A percentile compares a stretch with the other conserved stretches of the same genome.
Evolutionary conservation across 37 sponge, comb jelly and placozoan genomes (phyloP).

Genomic region (Haliclona indistincta): DNA sequence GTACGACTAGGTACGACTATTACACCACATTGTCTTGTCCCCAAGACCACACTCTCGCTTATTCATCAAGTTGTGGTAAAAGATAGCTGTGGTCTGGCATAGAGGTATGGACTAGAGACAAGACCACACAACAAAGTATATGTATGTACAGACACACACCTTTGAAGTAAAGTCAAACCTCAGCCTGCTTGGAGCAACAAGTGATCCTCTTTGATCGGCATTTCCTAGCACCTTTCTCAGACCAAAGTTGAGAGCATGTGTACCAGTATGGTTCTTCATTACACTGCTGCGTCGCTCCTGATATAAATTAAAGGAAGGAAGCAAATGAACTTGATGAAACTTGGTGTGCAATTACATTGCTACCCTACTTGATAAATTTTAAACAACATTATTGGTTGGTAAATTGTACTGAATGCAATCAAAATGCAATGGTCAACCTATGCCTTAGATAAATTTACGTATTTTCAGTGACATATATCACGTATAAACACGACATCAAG

Average conservation of each 20-base stretch:
- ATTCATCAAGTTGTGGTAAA: neutral
- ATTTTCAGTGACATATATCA: too few species aligned
- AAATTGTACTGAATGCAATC: too few species aligned
- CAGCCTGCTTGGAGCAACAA: conserved; percentile 95
- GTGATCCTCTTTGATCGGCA: conserved; percentile 97
- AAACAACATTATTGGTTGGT: too few species aligned
- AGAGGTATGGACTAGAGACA: neutral
- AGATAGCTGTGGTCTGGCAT: neutral
- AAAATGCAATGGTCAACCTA: too few species aligned
- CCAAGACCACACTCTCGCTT: neutral
- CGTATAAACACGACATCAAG: too few species aligned
- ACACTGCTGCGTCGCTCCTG: conserved; percentile 85
- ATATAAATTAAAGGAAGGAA: neutral
- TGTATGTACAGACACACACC: conserved; percentile 18
- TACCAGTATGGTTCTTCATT: conserved; percentile 99
- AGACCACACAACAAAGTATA: neutral
- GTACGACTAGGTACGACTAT: too few species aligned
- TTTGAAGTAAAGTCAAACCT: conserved; percentile 98
- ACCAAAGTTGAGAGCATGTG: conserved; percentile 96
- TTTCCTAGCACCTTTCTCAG: conserved; percentile 85
- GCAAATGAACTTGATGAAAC: too few species aligned
- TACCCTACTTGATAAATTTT: too few species aligned
- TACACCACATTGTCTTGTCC: neutral
- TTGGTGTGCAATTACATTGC: too few species aligned
- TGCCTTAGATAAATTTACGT: too few species aligned